phyloP scores from a whole-genome alignment of 2,113 vertebrate species.

The Glaucidium brasilianum region DNA sequence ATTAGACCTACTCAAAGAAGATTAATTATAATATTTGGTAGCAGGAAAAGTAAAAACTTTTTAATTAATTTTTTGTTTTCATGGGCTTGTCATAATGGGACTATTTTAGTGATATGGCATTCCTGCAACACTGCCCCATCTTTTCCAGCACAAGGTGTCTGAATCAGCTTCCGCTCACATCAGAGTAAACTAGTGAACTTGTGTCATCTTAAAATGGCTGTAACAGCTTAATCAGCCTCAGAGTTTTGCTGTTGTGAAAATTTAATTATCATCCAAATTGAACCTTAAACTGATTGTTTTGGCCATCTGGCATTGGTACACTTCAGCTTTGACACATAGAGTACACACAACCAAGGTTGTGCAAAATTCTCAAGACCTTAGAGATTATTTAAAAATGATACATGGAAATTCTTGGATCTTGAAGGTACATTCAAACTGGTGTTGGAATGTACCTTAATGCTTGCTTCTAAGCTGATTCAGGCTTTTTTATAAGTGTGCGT shows the following conservation, averaged over 20 bases:
- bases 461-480: background rate
- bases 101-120: background rate
- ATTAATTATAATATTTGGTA: background rate
- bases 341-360: background rate
- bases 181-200: background rate
- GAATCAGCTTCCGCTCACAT: background rate
- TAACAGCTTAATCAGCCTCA: background rate
- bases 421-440: background rate
- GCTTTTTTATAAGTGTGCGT: background rate
- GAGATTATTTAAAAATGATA: background rate
- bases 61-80: background rate
- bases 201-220: background rate
- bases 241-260: background rate
- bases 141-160: background rate
- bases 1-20: background rate
- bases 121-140: background rate
- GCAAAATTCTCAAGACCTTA: background rate
- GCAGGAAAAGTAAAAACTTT: fast-evolving
- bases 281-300: background rate
- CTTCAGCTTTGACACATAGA: background rate
- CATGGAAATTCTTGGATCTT: background rate
- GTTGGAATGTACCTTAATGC: background rate
- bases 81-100: fast-evolving
- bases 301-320: background rate
- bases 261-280: background rate